Percentiles rank a stretch among this genome's conserved stretches.
Conservation (phyloP, 2,113 vertebrate genomes). For the Vombatus ursinus region DNA sequence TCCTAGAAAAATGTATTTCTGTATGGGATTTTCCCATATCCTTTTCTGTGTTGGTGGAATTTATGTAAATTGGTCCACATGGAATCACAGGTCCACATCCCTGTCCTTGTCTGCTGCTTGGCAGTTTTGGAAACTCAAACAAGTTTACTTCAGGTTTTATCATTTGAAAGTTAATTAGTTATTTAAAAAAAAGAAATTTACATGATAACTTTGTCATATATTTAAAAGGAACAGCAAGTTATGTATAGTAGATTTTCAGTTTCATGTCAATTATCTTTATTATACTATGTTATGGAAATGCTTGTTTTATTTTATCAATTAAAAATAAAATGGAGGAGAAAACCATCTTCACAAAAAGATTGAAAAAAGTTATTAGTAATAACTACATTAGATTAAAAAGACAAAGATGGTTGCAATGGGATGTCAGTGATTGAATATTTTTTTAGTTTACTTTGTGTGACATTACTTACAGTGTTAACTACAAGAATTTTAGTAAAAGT, state of each 20-base stretch:
- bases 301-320: too few relatives aligned
- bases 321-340: too few relatives aligned
- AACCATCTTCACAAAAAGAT: too few relatives aligned
- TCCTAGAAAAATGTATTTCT: not conserved
- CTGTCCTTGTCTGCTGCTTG: conserved; percentile 23
- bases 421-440: conserved; percentile 44
- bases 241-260: too few relatives aligned
- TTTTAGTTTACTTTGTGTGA: not conserved
- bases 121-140: conserved; percentile 35
- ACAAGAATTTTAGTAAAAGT: conserved; percentile 44
- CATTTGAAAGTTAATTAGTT: conserved; percentile 43
- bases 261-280: too few relatives aligned
- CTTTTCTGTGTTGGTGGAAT: not conserved
- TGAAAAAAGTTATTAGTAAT: not conserved
- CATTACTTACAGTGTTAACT: conserved; percentile 39
- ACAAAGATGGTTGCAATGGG: conserved; percentile 23
- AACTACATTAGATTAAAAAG: not conserved
- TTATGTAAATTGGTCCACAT: too few relatives aligned
- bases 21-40: not conserved
- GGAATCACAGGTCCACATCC: not conserved
- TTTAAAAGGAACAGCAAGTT: too few relatives aligned
- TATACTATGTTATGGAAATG: too few relatives aligned
- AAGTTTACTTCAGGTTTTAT: conserved; percentile 35
- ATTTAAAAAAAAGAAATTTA: too few relatives aligned
- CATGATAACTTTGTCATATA: too few relatives aligned